Percentiles rank a stretch among this genome's conserved stretches.
These are phyloP conservation scores for Sipha flava DNA, from an alignment of 1,140 invertebrate species.

Conservation along the genomic window DNA sequence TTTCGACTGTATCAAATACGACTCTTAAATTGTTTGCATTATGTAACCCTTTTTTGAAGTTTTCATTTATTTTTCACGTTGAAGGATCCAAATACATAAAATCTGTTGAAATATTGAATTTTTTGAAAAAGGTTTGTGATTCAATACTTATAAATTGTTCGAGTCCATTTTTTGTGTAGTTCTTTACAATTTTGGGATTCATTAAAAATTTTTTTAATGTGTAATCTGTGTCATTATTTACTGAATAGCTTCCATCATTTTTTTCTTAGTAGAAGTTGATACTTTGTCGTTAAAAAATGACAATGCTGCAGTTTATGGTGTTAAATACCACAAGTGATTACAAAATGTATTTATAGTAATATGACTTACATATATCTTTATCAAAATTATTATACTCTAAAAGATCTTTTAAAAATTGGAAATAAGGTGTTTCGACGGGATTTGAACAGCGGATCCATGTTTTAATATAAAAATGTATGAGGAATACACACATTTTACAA, in stretches of 20 bases:
- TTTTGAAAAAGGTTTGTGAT: neutral
- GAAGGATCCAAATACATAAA: neutral
- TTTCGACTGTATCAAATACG: neutral
- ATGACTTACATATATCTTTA: neutral
- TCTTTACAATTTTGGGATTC: neutral
- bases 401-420: neutral
- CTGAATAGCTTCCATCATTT: neutral
- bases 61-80: neutral
- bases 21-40: neutral
- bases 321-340: neutral
- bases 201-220: neutral
- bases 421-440: neutral
- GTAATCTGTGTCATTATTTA: neutral
- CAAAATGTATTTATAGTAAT: neutral
- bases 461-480: neutral
- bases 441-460: neutral
- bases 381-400: neutral
- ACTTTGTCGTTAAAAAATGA: neutral
- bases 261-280: neutral
- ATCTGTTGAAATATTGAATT: neutral
- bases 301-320: neutral
- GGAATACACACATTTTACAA: neutral
- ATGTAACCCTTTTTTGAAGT: neutral
- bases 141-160: neutral
- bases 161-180: neutral